Base-by-base conservation (phyloP, 2,113 vertebrate genomes). In the Ptilorrhoa leucosticta region DNA sequence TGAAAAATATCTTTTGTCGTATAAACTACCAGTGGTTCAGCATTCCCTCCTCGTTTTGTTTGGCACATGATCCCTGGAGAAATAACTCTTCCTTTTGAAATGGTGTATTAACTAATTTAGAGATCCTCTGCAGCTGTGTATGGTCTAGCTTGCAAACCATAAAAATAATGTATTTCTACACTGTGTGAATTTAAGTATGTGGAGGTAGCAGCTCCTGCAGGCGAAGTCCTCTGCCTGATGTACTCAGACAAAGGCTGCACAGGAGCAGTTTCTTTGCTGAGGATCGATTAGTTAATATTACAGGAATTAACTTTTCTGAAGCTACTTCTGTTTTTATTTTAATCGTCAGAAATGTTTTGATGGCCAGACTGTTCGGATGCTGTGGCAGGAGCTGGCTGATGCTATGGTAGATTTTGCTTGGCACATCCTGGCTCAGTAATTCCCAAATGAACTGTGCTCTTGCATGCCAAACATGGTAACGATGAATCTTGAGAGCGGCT, bases 11-110 rank as follows among this genome's bases (percentile, higher is more conserved):
- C 47, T 91, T 94, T 89, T 91, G 78, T 96, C 68, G 1, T 80
- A 92, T 78, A 60, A 92, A 81, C 65, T 92, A 53, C 50, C 61
- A 51, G 69, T 16, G 47, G 79, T 83, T 95, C 76, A n/a, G 58
- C 83, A 47, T 90, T 94, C 83, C 28, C 83, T 86, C 47, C 64
- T 83, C 1, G 7, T 86, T 97, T 90, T 94, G 85, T 87, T 94
- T 92, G 77, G 81, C 70, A 50, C 50, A 20, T 42, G 60, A 47
- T 93, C 92, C 83, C 94, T 80, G 70, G 93, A 91, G 94, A 95
- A 94, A 95, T 93, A 95, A 91, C 57, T 90, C 77, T 92, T 93
- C 83, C 90, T 94, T 96, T 92, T 94, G 94, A 95, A 94, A 87
- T 1, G 17, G 82, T 66, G 21, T 91, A n/a, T 83, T 95, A 93